Percentiles rank a stretch among this genome's conserved stretches.
These are phyloP conservation scores for Dasypogon diadema DNA, from an alignment of 2,888 invertebrate genomes.

Conservation along the genomic window DNA sequence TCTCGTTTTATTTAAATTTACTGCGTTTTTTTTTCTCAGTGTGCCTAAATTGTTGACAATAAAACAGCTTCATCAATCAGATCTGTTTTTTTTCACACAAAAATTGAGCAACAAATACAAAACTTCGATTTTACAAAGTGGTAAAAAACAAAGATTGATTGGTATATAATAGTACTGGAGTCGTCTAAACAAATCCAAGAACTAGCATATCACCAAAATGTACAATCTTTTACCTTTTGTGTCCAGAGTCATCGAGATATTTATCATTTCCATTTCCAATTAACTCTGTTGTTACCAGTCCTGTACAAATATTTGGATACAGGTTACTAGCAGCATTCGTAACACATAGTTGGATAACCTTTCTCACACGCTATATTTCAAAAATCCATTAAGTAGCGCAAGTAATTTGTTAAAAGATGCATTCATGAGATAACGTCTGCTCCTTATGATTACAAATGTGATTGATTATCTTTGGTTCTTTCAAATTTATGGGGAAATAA, in stretches of 20 bases:
- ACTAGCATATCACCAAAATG: too few species aligned
- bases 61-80: too few species aligned
- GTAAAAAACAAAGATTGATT: too few species aligned
- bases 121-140: too few species aligned
- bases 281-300: neutral
- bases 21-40: too few species aligned
- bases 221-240: too few species aligned
- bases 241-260: neutral
- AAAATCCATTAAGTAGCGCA: neutral
- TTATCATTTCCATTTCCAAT: neutral
- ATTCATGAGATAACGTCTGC: slow-evolving; percentile 12
- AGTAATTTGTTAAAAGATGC: slow-evolving; percentile 22
- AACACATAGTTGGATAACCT: neutral
- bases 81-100: too few species aligned
- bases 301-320: neutral
- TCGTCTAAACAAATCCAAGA: too few species aligned
- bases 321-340: neutral
- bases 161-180: too few species aligned
- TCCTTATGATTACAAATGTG: neutral
- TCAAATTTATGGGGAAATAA: slow-evolving; percentile 16
- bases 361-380: neutral
- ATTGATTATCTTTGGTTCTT: slow-evolving; percentile 20
- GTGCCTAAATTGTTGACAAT: too few species aligned
- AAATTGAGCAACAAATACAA: too few species aligned
- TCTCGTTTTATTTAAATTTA: too few species aligned